A percentile compares a stretch with the other conserved stretches of the same genome.
These are phyloP conservation scores for Orchesellides sinensis DNA, from an alignment of 2,888 invertebrate species.

Conservation along the genomic window DNA sequence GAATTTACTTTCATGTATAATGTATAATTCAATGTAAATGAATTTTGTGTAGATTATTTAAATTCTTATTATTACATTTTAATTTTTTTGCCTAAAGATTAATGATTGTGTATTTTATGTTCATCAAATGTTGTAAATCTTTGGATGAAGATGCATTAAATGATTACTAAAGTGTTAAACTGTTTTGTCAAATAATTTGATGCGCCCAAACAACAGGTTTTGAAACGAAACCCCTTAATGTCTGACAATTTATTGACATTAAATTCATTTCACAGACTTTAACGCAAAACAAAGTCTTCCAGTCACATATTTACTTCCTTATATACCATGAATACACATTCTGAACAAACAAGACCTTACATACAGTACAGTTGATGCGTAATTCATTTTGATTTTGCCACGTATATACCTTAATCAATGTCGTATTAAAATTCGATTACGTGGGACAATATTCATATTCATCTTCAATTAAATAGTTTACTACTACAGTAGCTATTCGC, in stretches of 20 bases:
- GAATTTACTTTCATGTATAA: neutral
- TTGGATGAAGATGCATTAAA: neutral
- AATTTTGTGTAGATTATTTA: too few species aligned
- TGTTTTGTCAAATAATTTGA: neutral
- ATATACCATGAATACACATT: constrained; percentile 9
- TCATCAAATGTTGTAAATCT: neutral
- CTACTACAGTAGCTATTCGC: neutral
- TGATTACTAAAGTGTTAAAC: too few species aligned
- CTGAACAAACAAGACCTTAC: too few species aligned
- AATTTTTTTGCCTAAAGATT: neutral
- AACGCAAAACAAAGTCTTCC: constrained; percentile 65
- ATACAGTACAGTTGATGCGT: neutral
- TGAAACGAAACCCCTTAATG: constrained; percentile 13
- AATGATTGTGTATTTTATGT: neutral
- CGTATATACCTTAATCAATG: neutral
- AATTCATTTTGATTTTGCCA: neutral
- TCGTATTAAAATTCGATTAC: constrained; percentile 25
- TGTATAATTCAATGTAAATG: too few species aligned
- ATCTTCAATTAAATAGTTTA: neutral
- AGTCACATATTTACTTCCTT: constrained; percentile 46
- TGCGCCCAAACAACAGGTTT: neutral
- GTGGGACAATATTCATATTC: constrained; percentile 1
- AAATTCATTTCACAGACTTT: constrained; percentile 65
- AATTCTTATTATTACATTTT: neutral
- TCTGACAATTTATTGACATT: constrained; percentile 62